Base-by-base conservation (phyloP, 2,797 vertebrate genomes). In the Ctenopoma multispine region DNA sequence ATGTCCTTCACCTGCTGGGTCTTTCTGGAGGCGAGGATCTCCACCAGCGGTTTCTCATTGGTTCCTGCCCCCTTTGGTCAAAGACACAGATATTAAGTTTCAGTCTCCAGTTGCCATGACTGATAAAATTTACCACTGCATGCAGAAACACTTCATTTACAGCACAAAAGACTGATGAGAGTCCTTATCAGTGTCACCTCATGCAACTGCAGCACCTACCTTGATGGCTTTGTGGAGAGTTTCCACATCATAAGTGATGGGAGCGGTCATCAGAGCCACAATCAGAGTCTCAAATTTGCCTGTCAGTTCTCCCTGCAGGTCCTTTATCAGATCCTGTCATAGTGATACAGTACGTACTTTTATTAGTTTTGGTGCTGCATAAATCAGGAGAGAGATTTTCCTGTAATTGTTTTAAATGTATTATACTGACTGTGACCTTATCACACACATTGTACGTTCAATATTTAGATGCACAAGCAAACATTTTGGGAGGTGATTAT, bases 11-110 rank as follows among this genome's bases (percentile, higher is more conserved):
- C 71, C 88, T 99, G 96, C 0, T 83, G 81, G 11, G 93, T 59
- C 2, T 95, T 95, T 88, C 97, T 95, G 40, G 98, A 99, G n/a
- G 97, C 94, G 66, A 99, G 93, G 68, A 99, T 96, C 93, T 97
- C 96, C 46, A 95, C 95, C 87, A 99, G 84, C n/a, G 97, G 94
- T 65, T 97, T 96, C 90, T 99, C 97, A 24, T 95, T 69, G 0
- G 98, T 99, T 74, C 98, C 98, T 46, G 96, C 96, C 79, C 98
- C 98, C 97, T 99, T 69, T 79, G 76, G 71, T 34, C 50, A 79
- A 53, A 46, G 5, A 54, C 9, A 29, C 4, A 63, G 3, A 71
- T 23, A 4, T 18, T 0, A 18, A 4, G 46, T 21, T 27, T 50
- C 4, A 55, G 11, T 34, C 43, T 48, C 15, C 31, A 48, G 48